Evolutionary conservation across 2,113 vertebrate genomes (phyloP).

Genomic region (Theropithecus gelada): DNA sequence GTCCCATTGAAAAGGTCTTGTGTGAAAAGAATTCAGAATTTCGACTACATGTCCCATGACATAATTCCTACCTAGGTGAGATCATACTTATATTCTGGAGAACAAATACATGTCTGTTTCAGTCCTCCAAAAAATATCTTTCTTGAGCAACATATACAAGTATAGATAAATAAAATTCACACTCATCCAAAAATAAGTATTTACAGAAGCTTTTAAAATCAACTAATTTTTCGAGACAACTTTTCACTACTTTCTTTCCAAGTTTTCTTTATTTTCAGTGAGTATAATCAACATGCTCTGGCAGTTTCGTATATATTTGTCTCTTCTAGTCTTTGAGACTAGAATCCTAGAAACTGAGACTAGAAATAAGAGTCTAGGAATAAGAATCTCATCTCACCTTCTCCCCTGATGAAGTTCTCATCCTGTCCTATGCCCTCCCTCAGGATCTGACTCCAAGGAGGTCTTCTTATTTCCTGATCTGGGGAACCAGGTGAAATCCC

Average conservation of each 20-base stretch:
- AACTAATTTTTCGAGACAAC: background rate
- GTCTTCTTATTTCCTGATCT: background rate
- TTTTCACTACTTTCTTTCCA: background rate
- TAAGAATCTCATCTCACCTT: background rate
- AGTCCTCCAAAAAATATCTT: background rate
- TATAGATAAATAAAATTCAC: background rate
- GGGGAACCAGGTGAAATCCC: background rate
- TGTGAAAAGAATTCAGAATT: background rate
- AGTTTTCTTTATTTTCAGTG: background rate
- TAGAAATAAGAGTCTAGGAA: no score
- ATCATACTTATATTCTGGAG: background rate
- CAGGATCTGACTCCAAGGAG: background rate
- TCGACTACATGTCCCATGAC: background rate
- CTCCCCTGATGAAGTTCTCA: background rate
- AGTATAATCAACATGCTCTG: background rate
- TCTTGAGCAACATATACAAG: background rate
- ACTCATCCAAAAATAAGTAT: background rate
- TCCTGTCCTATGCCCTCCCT: background rate
- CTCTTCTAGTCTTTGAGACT: background rate
- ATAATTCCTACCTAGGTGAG: background rate
- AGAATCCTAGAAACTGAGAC: background rate
- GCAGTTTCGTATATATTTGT: background rate
- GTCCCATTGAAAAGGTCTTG: background rate
- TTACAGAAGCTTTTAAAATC: background rate
- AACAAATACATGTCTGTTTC: background rate